Percentiles rank a stretch among this genome's conserved stretches.
Evolutionary conservation across 2,113 vertebrate species (phyloP).

Genomic region (Sisor rabdophorus): DNA sequence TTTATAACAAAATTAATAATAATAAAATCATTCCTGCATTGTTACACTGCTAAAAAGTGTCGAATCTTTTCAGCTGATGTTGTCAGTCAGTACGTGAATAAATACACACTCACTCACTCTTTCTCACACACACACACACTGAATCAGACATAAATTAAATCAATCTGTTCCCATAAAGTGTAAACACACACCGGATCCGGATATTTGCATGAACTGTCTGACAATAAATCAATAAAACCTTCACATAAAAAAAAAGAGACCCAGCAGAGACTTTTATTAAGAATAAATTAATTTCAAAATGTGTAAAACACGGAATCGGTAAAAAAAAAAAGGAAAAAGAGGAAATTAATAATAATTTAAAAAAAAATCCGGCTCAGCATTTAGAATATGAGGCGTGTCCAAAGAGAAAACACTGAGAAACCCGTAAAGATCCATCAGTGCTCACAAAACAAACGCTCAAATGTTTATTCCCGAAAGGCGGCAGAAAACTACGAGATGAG

Average conservation of each 20-base stretch:
- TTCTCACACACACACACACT: no score
- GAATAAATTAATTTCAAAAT: not conserved
- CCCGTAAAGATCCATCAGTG: not conserved
- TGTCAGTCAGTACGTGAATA: constrained; percentile 31
- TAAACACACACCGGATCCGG: not conserved
- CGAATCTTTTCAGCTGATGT: constrained; percentile 9
- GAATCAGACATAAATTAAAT: constrained; percentile 35
- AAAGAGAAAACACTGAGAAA: not conserved
- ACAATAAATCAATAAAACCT: no score
- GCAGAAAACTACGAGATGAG: not conserved
- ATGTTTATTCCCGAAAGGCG: not conserved
- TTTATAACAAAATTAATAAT: not conserved
- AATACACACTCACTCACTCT: no score
- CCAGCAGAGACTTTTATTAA: not conserved
- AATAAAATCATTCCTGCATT: constrained; percentile 5
- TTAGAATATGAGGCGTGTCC: not conserved
- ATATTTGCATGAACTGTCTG: not conserved
- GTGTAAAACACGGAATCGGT: not conserved
- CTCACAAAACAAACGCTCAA: not conserved
- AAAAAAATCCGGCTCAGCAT: not conserved
- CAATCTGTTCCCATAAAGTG: constrained; percentile 32
- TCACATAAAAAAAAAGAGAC: not conserved
- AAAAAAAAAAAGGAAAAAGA: not conserved
- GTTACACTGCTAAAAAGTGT: constrained; percentile 19
- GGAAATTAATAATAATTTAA: no score